Evolutionary conservation across 2,113 vertebrate genomes (phyloP).

Genomic region (Salminus brasiliensis): DNA sequence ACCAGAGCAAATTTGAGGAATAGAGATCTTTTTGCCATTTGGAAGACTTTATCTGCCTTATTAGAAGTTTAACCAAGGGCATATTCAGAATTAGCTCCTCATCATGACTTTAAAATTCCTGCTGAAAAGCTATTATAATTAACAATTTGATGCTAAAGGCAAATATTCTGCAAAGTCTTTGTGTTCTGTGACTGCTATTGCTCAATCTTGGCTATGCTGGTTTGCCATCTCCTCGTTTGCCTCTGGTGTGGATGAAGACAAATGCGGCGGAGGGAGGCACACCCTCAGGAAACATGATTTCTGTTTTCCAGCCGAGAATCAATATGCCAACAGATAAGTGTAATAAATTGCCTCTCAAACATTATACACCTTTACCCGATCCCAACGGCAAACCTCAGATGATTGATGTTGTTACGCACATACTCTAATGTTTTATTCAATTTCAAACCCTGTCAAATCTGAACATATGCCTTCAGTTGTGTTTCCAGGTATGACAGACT

Average conservation of each 20-base stretch:
- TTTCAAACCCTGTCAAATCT: neutral
- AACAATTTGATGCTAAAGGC: conserved; percentile 13
- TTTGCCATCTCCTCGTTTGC: conserved; percentile 47
- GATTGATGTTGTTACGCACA: conserved; percentile 34
- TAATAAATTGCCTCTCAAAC: conserved; percentile 64
- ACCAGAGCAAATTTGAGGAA: conserved; percentile 27
- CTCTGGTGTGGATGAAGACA: conserved; percentile 56
- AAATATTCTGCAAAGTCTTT: neutral
- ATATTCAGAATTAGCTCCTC: neutral
- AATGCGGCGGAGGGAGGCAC: conserved; percentile 45
- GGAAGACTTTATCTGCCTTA: neutral
- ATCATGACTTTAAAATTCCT: conserved; percentile 1
- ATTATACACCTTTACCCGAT: conserved; percentile 51
- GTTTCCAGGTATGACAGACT: conserved; percentile 4
- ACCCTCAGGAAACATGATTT: conserved; percentile 55
- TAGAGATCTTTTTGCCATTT: too few relatives aligned
- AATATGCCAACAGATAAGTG: conserved; percentile 72
- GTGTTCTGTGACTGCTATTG: conserved; percentile 29
- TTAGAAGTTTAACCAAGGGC: neutral
- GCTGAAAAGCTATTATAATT: conserved; percentile 9
- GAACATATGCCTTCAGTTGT: conserved; percentile 12
- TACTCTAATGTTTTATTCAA: conserved; percentile 1
- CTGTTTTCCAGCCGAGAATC: conserved; percentile 65
- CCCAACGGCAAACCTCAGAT: conserved; percentile 44
- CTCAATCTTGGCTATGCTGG: conserved; percentile 2